phyloP scores from a whole-genome alignment of 2,888 invertebrate genomes.

The Cremastobaeus sp. region DNA sequence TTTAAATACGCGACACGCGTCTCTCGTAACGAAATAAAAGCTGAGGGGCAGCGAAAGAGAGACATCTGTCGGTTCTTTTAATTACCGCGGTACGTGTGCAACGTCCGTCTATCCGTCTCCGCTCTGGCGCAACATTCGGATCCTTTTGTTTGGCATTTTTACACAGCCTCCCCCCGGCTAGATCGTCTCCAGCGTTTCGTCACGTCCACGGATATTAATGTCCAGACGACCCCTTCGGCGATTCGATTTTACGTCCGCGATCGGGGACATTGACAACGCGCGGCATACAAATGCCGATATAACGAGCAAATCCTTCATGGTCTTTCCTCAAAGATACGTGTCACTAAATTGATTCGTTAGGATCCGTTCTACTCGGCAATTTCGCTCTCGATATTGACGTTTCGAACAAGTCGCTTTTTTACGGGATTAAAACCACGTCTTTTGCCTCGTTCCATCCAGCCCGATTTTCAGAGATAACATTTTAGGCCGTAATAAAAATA shows the following conservation, averaged over 20 bases:
- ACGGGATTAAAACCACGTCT: too few relatives aligned
- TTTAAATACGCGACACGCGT: constrained; percentile 76
- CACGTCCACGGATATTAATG: constrained; percentile 67
- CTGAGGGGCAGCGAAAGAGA: constrained; percentile 72
- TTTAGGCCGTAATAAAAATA: too few relatives aligned
- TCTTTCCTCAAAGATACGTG: constrained; percentile 49
- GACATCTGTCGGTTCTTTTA: constrained; percentile 78
- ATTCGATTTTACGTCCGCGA: constrained; percentile 58
- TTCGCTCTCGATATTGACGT: constrained; percentile 8
- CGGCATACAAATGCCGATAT: constrained; percentile 47
- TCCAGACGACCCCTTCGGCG: constrained; percentile 60
- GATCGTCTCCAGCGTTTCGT: constrained; percentile 63
- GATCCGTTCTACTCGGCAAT: constrained; percentile 28
- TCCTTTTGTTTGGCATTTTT: constrained; percentile 73
- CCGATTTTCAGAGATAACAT: too few relatives aligned
- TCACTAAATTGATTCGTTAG: constrained; percentile 40
- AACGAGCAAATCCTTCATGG: constrained; percentile 43
- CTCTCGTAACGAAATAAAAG: constrained; percentile 77
- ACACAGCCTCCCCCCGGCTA: constrained; percentile 61
- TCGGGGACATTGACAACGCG: constrained; percentile 51
- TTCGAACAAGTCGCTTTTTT: too few relatives aligned
- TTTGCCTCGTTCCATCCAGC: too few relatives aligned
- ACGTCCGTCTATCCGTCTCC: constrained; percentile 61
- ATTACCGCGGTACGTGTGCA: constrained; percentile 76
- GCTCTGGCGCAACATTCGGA: constrained; percentile 62